Conservation (phyloP, 92 coral and sea anemone species). For the Siderastrea siderea region DNA sequence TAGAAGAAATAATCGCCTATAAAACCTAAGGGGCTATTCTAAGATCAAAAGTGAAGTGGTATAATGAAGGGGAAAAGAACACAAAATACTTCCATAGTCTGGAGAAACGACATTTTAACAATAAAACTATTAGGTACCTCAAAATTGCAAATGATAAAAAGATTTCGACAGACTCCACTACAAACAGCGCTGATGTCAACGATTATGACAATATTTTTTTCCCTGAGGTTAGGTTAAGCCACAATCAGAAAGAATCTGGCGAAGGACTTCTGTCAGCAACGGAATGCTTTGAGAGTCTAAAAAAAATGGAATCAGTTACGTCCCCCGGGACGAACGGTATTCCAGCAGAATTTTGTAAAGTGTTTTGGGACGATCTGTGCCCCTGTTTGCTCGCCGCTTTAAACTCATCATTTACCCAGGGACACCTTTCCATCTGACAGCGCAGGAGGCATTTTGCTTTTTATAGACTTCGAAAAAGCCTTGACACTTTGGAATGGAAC, state of each 20-base stretch:
- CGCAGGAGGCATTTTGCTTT: no score
- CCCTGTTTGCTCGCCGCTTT: slow-evolving; percentile 1
- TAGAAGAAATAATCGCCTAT: slow-evolving; percentile 6
- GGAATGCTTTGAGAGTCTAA: slow-evolving; percentile 4
- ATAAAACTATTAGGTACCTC: slow-evolving; percentile 1
- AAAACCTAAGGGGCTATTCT: no score
- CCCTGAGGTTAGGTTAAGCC: neutral
- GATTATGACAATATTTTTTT: neutral
- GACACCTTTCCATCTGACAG: no score
- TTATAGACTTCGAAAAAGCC: no score
- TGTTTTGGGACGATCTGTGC: neutral
- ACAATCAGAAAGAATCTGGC: slow-evolving; percentile 6
- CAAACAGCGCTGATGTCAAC: neutral
- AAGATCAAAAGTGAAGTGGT: slow-evolving; percentile 9
- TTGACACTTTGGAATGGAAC: no score
- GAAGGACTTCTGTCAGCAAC: neutral
- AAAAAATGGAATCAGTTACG: slow-evolving; percentile 6
- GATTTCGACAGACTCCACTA: neutral
- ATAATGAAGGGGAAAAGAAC: slow-evolving; percentile 1
- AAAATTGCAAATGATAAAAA: neutral
- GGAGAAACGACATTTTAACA: neutral
- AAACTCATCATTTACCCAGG: no score
- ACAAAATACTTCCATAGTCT: slow-evolving; percentile 1
- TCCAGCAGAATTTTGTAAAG: slow-evolving; percentile 14
- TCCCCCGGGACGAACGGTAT: slow-evolving; percentile 21